phyloP scores from a whole-genome alignment of 2,113 vertebrate genomes.

The Elgaria multicarinata region DNA sequence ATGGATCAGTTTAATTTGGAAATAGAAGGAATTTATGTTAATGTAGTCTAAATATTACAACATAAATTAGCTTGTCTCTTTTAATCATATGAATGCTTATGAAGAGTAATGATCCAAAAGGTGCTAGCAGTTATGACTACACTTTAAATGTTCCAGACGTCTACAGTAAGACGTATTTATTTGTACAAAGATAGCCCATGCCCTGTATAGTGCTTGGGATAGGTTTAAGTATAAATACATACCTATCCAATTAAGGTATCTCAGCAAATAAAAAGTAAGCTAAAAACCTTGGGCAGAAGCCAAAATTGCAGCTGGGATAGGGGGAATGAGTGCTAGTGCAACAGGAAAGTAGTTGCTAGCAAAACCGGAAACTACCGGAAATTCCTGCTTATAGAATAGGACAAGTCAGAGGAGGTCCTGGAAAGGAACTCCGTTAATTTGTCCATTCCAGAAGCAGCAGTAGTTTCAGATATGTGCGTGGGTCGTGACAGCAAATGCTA shows the following conservation, averaged over 20 bases:
- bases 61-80: background rate
- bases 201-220: background rate
- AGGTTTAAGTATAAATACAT: background rate
- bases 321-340: too few species aligned
- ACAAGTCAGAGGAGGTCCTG: too few species aligned
- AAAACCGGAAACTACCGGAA: too few species aligned
- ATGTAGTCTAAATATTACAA: background rate
- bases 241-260: background rate
- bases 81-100: background rate
- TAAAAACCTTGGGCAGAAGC: background rate
- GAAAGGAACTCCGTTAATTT: too few species aligned
- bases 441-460: too few species aligned
- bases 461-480: too few species aligned
- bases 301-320: too few species aligned
- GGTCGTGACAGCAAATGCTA: too few species aligned
- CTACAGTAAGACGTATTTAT: background rate
- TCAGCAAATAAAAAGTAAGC: background rate
- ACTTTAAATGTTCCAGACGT: background rate
- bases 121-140: background rate
- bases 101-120: background rate
- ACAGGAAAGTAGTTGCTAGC: too few species aligned
- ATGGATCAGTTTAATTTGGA: background rate
- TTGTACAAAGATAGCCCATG: background rate
- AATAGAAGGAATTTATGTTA: background rate
- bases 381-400: too few species aligned